Conservation (phyloP, 1,140 invertebrate species). For the Trachymyrmex septentrionalis region DNA sequence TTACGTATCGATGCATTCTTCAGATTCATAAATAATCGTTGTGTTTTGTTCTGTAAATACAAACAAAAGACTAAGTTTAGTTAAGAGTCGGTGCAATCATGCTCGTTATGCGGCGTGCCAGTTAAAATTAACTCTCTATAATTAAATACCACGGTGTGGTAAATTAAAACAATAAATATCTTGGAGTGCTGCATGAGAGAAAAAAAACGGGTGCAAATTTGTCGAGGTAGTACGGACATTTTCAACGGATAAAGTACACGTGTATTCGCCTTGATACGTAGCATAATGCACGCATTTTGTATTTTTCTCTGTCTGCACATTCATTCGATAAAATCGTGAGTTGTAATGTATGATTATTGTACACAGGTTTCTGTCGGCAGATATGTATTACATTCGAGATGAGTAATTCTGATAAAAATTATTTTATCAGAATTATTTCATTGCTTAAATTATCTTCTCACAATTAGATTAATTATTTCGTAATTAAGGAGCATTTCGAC, state of each 20-base stretch:
- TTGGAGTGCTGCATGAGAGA: constrained; percentile 50
- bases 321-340: constrained; percentile 18
- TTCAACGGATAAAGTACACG: constrained; percentile 6
- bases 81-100: constrained; percentile 55
- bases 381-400: background rate
- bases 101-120: constrained; percentile 63
- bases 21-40: constrained; percentile 15
- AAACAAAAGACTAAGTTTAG: constrained; percentile 65
- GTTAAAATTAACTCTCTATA: constrained; percentile 84
- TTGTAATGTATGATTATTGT: constrained; percentile 22
- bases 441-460: constrained; percentile 12
- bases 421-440: background rate
- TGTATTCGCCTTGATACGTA: constrained; percentile 16
- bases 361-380: background rate
- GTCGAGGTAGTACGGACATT: constrained; percentile 58
- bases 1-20: constrained; percentile 1
- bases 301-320: background rate
- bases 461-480: background rate
- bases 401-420: background rate
- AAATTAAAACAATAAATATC: constrained; percentile 85
- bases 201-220: constrained; percentile 72
- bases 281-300: constrained; percentile 1
- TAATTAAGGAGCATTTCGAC: background rate
- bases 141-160: constrained; percentile 82
- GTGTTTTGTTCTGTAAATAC: constrained; percentile 32